Conservation (phyloP, 2,888 invertebrate species). For the Eilema sororculum region DNA sequence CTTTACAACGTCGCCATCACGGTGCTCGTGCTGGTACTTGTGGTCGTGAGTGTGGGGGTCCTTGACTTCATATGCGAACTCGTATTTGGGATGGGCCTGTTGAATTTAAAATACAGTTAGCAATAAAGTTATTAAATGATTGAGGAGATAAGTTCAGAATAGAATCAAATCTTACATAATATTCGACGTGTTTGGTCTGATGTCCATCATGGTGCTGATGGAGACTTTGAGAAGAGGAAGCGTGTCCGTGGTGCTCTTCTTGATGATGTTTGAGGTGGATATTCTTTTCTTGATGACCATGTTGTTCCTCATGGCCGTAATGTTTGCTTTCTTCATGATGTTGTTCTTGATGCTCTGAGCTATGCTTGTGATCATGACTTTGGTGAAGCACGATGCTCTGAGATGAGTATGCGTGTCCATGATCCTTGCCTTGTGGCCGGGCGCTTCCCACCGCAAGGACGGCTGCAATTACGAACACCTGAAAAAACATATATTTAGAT, state of each 20-base stretch:
- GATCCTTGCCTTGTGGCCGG: slow-evolving; percentile 1
- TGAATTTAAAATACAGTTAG: background rate
- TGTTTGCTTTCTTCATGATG: slow-evolving; percentile 5
- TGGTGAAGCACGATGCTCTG: slow-evolving; percentile 62
- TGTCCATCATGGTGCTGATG: slow-evolving; percentile 45
- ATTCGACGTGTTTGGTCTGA: slow-evolving; percentile 42
- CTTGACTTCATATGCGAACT: slow-evolving; percentile 83
- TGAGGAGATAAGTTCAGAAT: background rate
- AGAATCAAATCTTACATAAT: slow-evolving; percentile 46
- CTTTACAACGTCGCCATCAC: slow-evolving; percentile 86
- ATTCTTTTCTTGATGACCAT: slow-evolving; percentile 7
- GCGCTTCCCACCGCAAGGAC: background rate
- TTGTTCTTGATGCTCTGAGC: background rate
- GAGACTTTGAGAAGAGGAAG: slow-evolving; percentile 10
- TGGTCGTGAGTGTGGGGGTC: slow-evolving; percentile 85
- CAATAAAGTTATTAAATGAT: background rate
- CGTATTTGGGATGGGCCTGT: slow-evolving; percentile 81
- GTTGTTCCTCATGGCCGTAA: slow-evolving; percentile 18
- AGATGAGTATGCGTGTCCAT: slow-evolving; percentile 50
- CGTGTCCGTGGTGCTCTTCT: slow-evolving; percentile 15
- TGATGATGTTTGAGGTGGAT: background rate
- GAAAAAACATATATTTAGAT: background rate
- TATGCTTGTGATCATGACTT: slow-evolving; percentile 39
- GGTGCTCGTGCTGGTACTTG: slow-evolving; percentile 82
- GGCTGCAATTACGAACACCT: slow-evolving; percentile 43